Evolutionary conservation across 1,140 invertebrate species (phyloP), one percentile per base, ranked within the genome.

Genomic region (Drosophila busckii): DNA sequence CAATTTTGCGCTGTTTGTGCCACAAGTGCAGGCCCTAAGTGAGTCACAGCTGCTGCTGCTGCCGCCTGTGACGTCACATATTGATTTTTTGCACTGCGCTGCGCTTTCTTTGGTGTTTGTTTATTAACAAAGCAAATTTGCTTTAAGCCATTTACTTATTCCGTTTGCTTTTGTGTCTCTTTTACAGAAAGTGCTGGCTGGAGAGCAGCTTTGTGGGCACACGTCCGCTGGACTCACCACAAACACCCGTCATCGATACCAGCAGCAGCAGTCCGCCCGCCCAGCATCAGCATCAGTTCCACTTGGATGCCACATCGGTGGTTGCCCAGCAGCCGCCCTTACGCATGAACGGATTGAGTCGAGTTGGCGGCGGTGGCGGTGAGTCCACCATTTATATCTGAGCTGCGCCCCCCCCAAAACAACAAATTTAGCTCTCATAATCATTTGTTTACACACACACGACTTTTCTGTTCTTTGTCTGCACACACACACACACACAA

Each of bases 121-220:
- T 15, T 6, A 2, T 29, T 9, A 13, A 49, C 44, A 67, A 67
- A 50, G 37, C 38, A n/a, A n/a, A n/a, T 35, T 6, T 15, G 3
- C 22, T 5, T 31, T 7, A 15, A 10, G n/a, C n/a, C n/a, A n/a
- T n/a, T n/a, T n/a, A n/a, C n/a, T 17, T 7, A 8, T 6, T 17
- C 7, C 2, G 12, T 17, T 10, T 37, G 6, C 4, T n/a, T n/a
- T n/a, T n/a, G n/a, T n/a, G n/a, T n/a, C n/a, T n/a, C n/a, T n/a
- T 31, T 22, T 12, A 9, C 50, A 87, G 86, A 65, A 87, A 84
- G 62, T 95, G 94, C 85, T 97, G 95, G 95, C 90, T 97, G 85
- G 95, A 97, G 87, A 96, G 94, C 88, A 95, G 94, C 52, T 97
- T 97, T 88, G 94, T 96, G 56, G 91, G 95, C 58, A 93, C 92